These are phyloP conservation scores for Epizoanthus stellaris DNA, from an alignment of 92 coral and sea anemone genomes.

Conservation along the genomic window DNA sequence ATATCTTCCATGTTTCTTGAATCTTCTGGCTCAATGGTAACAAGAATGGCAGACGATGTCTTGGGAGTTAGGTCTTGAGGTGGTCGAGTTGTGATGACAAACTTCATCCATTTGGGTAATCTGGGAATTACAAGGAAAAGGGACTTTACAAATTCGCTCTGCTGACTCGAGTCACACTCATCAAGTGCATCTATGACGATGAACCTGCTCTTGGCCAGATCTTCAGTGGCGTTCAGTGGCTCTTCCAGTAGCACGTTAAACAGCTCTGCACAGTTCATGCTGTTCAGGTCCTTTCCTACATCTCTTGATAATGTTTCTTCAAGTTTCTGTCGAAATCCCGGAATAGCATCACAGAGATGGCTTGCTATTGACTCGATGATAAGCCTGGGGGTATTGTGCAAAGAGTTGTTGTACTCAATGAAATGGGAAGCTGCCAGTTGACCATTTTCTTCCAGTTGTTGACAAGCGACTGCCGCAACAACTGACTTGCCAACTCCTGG, in stretches of 20 bases:
- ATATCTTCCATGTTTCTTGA: constrained; percentile 52
- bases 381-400: constrained; percentile 49
- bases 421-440: constrained; percentile 56
- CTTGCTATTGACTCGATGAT: constrained; percentile 63
- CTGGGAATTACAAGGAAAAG: constrained; percentile 41
- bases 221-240: constrained; percentile 43
- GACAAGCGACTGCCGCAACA: constrained; percentile 55
- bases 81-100: constrained; percentile 62
- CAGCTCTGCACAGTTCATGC: constrained; percentile 47
- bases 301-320: neutral
- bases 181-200: constrained; percentile 65
- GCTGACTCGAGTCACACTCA: constrained; percentile 58
- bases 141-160: constrained; percentile 41
- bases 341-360: constrained; percentile 44
- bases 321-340: constrained; percentile 51
- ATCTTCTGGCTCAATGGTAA: constrained; percentile 30
- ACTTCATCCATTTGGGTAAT: constrained; percentile 65
- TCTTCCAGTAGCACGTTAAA: constrained; percentile 59
- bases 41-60: constrained; percentile 38
- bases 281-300: constrained; percentile 20
- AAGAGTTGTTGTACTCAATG: constrained; percentile 51
- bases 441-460: constrained; percentile 16
- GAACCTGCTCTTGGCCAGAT: constrained; percentile 45
- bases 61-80: neutral
- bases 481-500: constrained; percentile 74